These are phyloP conservation scores for Stomorhina lunata DNA, from an alignment of 2,888 invertebrate species.

Conservation along the genomic window DNA sequence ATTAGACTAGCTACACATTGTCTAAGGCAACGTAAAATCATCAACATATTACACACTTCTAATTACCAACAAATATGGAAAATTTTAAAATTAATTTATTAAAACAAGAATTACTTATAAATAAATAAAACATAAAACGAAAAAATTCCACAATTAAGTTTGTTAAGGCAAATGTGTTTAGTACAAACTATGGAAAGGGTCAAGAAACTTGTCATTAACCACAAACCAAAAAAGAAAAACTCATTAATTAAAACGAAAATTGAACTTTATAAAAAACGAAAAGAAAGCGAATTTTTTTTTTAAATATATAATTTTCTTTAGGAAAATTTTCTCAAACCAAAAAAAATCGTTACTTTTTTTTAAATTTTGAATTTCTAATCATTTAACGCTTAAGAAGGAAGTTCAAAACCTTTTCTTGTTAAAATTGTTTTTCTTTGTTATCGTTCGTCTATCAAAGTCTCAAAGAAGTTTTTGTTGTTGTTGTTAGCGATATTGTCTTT, in stretches of 20 bases:
- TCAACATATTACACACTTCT: neutral
- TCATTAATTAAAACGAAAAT: conserved; percentile 17
- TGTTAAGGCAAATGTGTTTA: neutral
- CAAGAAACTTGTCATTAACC: conserved; percentile 18
- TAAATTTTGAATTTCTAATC: conserved; percentile 16
- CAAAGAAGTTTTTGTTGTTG: conserved; percentile 3
- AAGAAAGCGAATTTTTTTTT: conserved; percentile 41
- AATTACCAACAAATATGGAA: conserved; percentile 32
- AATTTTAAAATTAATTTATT: conserved; percentile 12
- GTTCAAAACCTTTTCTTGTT: neutral
- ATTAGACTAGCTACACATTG: neutral
- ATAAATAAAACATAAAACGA: neutral
- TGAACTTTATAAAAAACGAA: neutral
- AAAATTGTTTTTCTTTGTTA: neutral
- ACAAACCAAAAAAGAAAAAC: conserved; percentile 14
- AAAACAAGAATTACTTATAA: neutral
- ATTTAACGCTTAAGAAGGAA: too few relatives aligned
- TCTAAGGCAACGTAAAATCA: neutral
- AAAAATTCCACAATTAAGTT: too few relatives aligned
- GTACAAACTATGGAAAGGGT: neutral
- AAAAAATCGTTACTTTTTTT: conserved; percentile 36
- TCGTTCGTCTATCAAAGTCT: neutral
- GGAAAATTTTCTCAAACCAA: conserved; percentile 5
- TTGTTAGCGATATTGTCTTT: conserved; percentile 12
- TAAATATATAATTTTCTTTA: neutral